phyloP scores from a whole-genome alignment of 1,140 invertebrate genomes.

The Drosophila elegans region DNA sequence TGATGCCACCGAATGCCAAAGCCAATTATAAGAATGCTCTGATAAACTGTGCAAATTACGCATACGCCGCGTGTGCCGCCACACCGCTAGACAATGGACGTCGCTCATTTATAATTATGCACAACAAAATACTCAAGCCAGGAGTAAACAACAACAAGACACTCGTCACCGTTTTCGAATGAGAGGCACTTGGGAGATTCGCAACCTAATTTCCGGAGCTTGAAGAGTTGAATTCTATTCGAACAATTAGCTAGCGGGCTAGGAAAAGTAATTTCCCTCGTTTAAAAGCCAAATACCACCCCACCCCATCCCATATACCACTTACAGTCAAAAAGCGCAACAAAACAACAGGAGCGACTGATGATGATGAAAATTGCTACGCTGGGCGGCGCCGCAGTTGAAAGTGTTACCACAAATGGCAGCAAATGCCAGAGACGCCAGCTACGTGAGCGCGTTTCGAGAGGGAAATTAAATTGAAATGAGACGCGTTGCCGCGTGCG shows the following conservation, averaged over 20 bases:
- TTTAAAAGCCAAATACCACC: constrained; percentile 17
- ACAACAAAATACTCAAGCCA: constrained; percentile 65
- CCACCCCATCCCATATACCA: neutral
- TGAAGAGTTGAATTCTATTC: constrained; percentile 22
- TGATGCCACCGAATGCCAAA: constrained; percentile 48
- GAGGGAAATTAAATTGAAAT: constrained; percentile 80
- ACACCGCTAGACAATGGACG: neutral
- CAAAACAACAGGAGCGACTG: constrained; percentile 24
- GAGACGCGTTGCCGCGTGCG: constrained; percentile 55
- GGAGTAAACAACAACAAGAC: constrained; percentile 69
- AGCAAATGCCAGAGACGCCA: constrained; percentile 49
- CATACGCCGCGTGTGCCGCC: constrained; percentile 41
- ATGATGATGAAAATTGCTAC: constrained; percentile 59
- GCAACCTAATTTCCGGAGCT: constrained; percentile 65
- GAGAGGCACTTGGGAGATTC: constrained; percentile 56
- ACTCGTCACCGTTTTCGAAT: constrained; percentile 33
- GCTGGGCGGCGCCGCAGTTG: constrained; percentile 24
- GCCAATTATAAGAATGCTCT: constrained; percentile 53
- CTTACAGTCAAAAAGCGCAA: constrained; percentile 11
- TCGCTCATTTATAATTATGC: constrained; percentile 50
- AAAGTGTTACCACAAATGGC: constrained; percentile 58
- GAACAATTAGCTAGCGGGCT: constrained; percentile 31
- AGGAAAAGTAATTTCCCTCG: constrained; percentile 65
- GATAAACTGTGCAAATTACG: constrained; percentile 61
- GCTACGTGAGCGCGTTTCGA: constrained; percentile 65